Conservation (phyloP, 2,797 vertebrate species). For the Lepus townsendii region DNA sequence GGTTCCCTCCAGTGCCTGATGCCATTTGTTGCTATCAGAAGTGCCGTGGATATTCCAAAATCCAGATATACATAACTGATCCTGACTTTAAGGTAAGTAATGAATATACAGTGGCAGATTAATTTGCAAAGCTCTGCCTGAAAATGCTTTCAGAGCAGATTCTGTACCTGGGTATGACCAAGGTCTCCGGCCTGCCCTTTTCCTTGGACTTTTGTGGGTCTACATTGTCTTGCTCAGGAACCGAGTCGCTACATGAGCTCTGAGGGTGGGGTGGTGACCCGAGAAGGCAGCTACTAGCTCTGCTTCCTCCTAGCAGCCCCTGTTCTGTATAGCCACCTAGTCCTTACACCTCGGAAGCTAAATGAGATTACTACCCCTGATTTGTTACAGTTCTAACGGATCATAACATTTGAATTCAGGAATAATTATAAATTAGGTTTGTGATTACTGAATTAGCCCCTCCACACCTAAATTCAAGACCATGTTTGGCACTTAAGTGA, state of each 20-base stretch:
- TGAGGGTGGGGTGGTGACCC: background rate
- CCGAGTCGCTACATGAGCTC: background rate
- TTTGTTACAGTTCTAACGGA: background rate
- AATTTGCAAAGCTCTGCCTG: background rate
- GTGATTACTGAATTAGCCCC: background rate
- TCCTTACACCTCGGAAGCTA: background rate
- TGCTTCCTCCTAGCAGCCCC: background rate
- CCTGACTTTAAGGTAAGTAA: conserved; percentile 96
- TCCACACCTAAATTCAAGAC: background rate
- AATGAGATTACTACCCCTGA: background rate
- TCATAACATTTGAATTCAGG: background rate
- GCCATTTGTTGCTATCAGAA: conserved; percentile 93
- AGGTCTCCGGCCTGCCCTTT: background rate
- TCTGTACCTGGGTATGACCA: background rate
- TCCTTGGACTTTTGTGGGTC: background rate
- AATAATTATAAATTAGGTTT: background rate
- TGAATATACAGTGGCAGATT: background rate
- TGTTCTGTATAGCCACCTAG: background rate
- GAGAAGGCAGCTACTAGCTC: background rate
- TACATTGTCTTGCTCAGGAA: background rate
- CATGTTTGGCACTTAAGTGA: background rate
- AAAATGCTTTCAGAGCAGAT: background rate
- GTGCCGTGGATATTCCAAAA: conserved; percentile 90
- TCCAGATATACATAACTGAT: conserved; percentile 95
- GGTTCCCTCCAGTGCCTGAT: conserved; percentile 94